Percentiles rank a stretch among this genome's conserved stretches.
Conservation (phyloP, 30 jellyfish, hydroid and myxozoan genomes). For the Aurelia aurita region DNA sequence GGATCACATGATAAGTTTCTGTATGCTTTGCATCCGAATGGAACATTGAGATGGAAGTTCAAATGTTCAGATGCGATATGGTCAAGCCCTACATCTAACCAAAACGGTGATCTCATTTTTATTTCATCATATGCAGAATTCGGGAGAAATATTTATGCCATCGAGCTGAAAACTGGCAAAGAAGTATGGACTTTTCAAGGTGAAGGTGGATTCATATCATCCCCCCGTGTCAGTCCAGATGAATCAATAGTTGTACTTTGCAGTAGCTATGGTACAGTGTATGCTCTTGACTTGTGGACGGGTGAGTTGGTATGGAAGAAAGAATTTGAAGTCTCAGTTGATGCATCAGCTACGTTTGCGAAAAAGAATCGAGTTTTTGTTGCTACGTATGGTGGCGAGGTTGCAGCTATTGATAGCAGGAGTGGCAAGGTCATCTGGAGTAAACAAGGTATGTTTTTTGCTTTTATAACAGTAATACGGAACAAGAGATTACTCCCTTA, state of each 20-base stretch:
- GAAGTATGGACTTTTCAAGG: conserved; percentile 64
- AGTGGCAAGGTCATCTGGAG: conserved; percentile 69
- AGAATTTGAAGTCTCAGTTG: conserved; percentile 51
- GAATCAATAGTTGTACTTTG: conserved; percentile 65
- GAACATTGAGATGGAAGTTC: conserved; percentile 77
- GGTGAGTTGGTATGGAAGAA: conserved; percentile 68
- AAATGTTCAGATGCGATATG: conserved; percentile 61
- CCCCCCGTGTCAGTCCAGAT: conserved; percentile 81
- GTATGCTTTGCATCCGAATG: conserved; percentile 80
- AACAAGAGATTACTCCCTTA: too few species aligned
- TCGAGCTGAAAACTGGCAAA: conserved; percentile 68
- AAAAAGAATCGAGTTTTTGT: conserved; percentile 46
- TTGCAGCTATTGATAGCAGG: conserved; percentile 60
- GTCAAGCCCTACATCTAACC: conserved; percentile 74
- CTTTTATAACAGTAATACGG: too few species aligned
- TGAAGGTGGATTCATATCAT: conserved; percentile 71
- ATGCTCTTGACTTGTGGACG: conserved; percentile 71
- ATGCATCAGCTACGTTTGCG: conserved; percentile 72
- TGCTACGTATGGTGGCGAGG: conserved; percentile 65
- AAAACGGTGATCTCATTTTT: conserved; percentile 51
- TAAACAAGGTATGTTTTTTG: conserved; percentile 43
- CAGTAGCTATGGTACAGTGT: conserved; percentile 59
- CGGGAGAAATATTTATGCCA: conserved; percentile 57
- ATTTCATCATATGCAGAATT: conserved; percentile 54
- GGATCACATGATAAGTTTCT: conserved; percentile 79